These are phyloP conservation scores for Akabosia matsudoensis DNA, from an alignment of 1,140 invertebrate species.

Conservation along the genomic window DNA sequence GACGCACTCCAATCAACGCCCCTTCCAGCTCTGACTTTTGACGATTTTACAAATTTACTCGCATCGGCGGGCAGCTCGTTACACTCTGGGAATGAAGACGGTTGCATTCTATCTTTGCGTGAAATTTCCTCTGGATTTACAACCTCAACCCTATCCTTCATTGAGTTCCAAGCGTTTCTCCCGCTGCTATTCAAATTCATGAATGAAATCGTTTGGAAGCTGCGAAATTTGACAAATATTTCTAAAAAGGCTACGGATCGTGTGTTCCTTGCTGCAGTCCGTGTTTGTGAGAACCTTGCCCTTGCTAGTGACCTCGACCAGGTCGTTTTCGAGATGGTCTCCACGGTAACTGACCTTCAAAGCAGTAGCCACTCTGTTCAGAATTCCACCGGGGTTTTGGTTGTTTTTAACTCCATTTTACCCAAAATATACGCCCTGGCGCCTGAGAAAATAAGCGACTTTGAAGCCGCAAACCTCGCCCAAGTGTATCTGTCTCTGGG, in stretches of 20 bases:
- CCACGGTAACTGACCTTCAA: background rate
- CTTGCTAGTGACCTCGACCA: background rate
- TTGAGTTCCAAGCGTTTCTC: slow-evolving; percentile 20
- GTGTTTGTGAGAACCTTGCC: background rate
- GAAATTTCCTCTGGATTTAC: slow-evolving; percentile 3
- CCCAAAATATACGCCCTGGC: background rate
- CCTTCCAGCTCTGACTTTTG: background rate
- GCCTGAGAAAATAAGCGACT: background rate
- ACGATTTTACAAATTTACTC: background rate
- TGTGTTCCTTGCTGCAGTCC: background rate
- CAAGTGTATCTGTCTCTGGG: background rate
- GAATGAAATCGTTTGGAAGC: slow-evolving; percentile 4
- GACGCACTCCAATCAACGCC: background rate
- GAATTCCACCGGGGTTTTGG: background rate
- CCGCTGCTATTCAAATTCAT: background rate
- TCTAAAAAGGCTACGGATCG: background rate
- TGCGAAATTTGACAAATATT: background rate
- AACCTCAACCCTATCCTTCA: background rate
- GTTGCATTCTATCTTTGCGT: slow-evolving; percentile 17
- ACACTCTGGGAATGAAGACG: background rate
- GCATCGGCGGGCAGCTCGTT: background rate
- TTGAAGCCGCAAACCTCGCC: background rate
- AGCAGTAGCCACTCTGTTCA: background rate
- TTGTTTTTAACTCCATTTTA: background rate
- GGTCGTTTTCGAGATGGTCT: background rate